These are phyloP conservation scores for Acromyrmex charruanus DNA, from an alignment of 1,140 invertebrate species.

Conservation along the genomic window DNA sequence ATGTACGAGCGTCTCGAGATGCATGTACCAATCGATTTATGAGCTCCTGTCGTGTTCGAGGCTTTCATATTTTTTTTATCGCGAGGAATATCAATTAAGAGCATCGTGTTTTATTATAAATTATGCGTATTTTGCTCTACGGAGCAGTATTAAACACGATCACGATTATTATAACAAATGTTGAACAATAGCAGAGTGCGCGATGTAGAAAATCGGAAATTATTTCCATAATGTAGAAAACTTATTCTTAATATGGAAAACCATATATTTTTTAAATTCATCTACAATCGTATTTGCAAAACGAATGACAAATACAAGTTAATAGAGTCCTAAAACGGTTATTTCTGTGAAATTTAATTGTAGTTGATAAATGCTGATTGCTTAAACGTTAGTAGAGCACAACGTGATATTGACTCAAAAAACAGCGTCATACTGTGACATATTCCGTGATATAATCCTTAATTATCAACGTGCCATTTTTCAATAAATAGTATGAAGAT, in stretches of 20 bases:
- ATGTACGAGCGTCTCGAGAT: slow-evolving; percentile 20
- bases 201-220: slow-evolving; percentile 4
- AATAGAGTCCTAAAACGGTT: neutral
- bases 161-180: neutral
- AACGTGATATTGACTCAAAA: slow-evolving; percentile 6
- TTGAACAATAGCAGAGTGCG: neutral
- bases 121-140: neutral
- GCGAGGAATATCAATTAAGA: slow-evolving; percentile 3
- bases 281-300: neutral
- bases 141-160: neutral
- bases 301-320: neutral
- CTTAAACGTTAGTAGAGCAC: slow-evolving; percentile 13
- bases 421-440: slow-evolving; percentile 6
- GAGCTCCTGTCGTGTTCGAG: slow-evolving; percentile 4
- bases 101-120: slow-evolving; percentile 20
- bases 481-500: neutral
- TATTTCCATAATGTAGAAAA: slow-evolving; percentile 12
- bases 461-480: slow-evolving; percentile 25
- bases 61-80: slow-evolving; percentile 20
- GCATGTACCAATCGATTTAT: slow-evolving; percentile 48
- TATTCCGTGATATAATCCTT: neutral
- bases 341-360: slow-evolving; percentile 20
- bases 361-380: neutral
- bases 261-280: too few species aligned
- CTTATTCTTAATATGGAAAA: neutral